Conservation (phyloP, 2,888 invertebrate genomes). For the Sabatieria punctata region DNA sequence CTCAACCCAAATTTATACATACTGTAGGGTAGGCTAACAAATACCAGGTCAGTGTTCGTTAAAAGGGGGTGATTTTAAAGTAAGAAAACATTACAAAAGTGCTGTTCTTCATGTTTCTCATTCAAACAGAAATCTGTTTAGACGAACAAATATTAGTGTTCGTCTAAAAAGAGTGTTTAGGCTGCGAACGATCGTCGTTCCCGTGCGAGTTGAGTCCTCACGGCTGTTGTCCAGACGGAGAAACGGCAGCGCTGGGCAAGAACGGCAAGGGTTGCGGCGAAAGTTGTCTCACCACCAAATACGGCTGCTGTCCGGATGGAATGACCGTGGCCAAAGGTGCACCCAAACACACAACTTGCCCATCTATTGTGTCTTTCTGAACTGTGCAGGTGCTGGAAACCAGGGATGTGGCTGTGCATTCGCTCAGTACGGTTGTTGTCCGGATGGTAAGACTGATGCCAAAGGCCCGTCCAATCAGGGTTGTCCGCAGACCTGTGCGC, state of each 20-base stretch:
- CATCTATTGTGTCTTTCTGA: too few relatives aligned
- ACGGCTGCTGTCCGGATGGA: conserved; percentile 33
- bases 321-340: conserved; percentile 20
- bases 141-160: too few relatives aligned
- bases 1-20: too few relatives aligned
- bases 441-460: conserved; percentile 26
- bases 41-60: too few relatives aligned
- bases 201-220: conserved; percentile 42
- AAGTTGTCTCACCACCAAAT: conserved; percentile 27
- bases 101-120: too few relatives aligned
- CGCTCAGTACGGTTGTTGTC: conserved; percentile 41
- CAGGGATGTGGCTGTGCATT: conserved; percentile 34
- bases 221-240: conserved; percentile 72
- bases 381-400: conserved; percentile 18
- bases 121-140: too few relatives aligned
- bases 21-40: too few relatives aligned
- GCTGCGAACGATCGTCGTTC: conserved; percentile 25
- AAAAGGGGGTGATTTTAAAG: too few relatives aligned
- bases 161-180: too few relatives aligned
- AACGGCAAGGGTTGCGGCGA: conserved; percentile 46
- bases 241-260: conserved; percentile 67
- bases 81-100: too few relatives aligned
- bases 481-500: conserved; percentile 18
- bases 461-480: conserved; percentile 5
- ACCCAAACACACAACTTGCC: too few relatives aligned